A percentile compares a stretch with the other conserved stretches of the same genome.
phyloP scores from a whole-genome alignment of 2,113 vertebrate genomes.

The Callorhinus ursinus region DNA sequence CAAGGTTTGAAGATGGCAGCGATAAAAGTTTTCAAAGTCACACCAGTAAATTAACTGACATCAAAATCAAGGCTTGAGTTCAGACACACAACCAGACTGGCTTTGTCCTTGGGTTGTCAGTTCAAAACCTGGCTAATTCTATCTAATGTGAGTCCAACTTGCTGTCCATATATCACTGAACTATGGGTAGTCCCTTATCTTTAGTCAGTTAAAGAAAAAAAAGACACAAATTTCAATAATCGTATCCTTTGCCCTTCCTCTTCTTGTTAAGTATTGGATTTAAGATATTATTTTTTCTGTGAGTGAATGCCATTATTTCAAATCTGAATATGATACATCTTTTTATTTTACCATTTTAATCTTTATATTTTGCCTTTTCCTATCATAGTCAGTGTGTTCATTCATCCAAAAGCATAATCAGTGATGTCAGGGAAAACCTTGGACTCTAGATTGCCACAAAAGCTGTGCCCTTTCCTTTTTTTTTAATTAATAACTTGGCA shows the following conservation, averaged over 20 bases:
- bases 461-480: background rate
- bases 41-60: background rate
- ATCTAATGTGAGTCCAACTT: background rate
- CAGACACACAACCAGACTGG: background rate
- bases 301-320: background rate
- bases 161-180: background rate
- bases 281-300: background rate
- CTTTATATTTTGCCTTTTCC: background rate
- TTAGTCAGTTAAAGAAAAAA: background rate
- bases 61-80: background rate
- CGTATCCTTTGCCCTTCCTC: background rate
- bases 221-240: background rate
- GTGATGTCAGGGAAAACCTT: background rate
- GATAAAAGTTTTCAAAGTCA: slow-evolving; percentile 40
- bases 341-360: background rate
- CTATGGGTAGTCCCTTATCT: background rate
- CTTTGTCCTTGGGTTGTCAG: slow-evolving; percentile 3
- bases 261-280: background rate
- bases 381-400: background rate
- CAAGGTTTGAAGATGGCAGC: slow-evolving; percentile 31
- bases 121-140: background rate
- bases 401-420: background rate
- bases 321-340: background rate
- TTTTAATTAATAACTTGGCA: background rate
- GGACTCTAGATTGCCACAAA: background rate